These are phyloP conservation scores for Hippopotamyrus pictus DNA, from an alignment of 2,797 vertebrate species.

Conservation along the genomic window DNA sequence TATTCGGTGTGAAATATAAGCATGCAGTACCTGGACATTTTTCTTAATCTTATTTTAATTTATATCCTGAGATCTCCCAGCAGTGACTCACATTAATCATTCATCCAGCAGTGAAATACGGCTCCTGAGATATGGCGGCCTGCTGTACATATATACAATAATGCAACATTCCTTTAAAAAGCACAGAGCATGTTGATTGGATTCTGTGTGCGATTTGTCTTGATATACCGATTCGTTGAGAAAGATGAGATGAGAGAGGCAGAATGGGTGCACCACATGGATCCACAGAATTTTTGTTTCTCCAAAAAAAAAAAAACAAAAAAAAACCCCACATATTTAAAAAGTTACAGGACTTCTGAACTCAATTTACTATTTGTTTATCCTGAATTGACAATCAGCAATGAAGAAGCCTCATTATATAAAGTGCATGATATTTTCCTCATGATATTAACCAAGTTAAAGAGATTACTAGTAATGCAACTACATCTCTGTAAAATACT, in stretches of 20 bases:
- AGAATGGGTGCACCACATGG: neutral
- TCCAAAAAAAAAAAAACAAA: neutral
- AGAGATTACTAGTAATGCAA: neutral
- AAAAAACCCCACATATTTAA: neutral
- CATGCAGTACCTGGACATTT: neutral
- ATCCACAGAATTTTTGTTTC: neutral
- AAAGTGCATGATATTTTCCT: neutral
- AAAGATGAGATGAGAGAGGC: neutral
- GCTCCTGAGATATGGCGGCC: conserved; percentile 13
- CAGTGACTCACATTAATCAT: conserved; percentile 17
- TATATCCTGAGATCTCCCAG: conserved; percentile 14
- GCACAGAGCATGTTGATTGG: neutral
- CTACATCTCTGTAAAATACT: neutral
- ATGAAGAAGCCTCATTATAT: neutral
- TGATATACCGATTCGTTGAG: conserved; percentile 1
- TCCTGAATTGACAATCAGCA: neutral
- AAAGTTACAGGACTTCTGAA: neutral
- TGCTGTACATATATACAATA: neutral
- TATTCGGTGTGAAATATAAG: neutral
- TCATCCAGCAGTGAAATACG: conserved; percentile 14
- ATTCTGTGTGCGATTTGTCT: neutral
- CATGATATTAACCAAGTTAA: neutral
- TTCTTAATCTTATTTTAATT: neutral
- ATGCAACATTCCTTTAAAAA: neutral
- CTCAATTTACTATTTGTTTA: neutral